Conservation (phyloP, 1,140 invertebrate species). For the Megalopta genalis region DNA sequence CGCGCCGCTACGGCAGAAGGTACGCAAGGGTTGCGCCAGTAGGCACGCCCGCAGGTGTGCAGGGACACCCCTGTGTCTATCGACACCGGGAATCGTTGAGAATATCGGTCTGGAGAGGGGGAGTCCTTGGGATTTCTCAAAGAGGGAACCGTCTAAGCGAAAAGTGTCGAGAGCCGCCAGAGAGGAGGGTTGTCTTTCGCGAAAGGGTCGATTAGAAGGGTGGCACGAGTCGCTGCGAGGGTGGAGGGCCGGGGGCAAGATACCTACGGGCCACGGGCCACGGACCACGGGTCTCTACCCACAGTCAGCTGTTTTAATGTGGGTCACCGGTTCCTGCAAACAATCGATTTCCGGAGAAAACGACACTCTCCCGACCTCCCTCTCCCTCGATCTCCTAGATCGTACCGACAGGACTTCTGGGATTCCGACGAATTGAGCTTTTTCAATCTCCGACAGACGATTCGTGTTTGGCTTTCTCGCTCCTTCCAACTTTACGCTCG, state of each 20-base stretch:
- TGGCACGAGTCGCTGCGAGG: conserved; percentile 59
- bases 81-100: too few species aligned
- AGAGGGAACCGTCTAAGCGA: background rate
- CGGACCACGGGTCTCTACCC: conserved; percentile 30
- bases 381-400: background rate
- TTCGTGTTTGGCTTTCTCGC: too few species aligned
- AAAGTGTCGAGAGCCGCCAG: conserved; percentile 18
- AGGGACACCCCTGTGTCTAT: too few species aligned
- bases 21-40: background rate
- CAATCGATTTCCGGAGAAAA: conserved; percentile 70
- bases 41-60: background rate
- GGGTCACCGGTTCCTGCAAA: conserved; percentile 73
- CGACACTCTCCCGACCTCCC: background rate
- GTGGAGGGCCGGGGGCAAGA: conserved; percentile 59
- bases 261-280: conserved; percentile 27
- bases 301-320: conserved; percentile 77
- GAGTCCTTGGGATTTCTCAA: background rate
- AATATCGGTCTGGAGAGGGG: too few species aligned
- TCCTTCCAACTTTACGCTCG: too few species aligned
- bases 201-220: conserved; percentile 56
- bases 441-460: too few species aligned
- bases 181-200: conserved; percentile 37
- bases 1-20: background rate
- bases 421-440: too few species aligned
- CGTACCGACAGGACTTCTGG: too few species aligned